Evolutionary conservation across 1,140 invertebrate genomes (phyloP).

Genomic region (Achatina immaculata): DNA sequence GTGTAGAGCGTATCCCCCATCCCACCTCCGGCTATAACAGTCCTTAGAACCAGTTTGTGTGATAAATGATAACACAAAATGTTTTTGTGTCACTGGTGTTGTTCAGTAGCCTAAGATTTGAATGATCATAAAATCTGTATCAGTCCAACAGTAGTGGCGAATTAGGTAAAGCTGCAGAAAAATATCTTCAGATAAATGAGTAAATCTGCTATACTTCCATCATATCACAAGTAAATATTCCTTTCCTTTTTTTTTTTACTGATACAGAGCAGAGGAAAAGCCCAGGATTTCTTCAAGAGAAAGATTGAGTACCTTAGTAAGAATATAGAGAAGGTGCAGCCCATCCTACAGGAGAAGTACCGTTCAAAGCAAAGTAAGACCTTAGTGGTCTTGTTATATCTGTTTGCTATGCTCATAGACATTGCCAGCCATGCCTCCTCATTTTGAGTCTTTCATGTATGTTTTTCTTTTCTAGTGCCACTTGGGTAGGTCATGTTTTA

Average conservation of each 20-base stretch:
- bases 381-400: background rate
- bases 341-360: conserved; percentile 86
- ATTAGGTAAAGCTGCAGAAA: background rate
- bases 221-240: too few relatives aligned
- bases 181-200: background rate
- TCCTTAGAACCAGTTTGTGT: too few relatives aligned
- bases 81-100: too few relatives aligned
- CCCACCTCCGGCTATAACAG: too few relatives aligned
- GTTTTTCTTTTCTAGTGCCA: background rate
- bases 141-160: background rate
- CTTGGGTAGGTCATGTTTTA: background rate
- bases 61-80: too few relatives aligned
- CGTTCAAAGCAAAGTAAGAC: conserved; percentile 83
- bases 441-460: background rate
- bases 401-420: background rate
- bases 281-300: conserved; percentile 92
- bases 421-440: background rate
- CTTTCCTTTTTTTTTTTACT: too few relatives aligned
- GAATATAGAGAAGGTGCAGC: conserved; percentile 94
- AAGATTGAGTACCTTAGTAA: conserved; percentile 91
- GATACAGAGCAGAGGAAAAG: conserved; percentile 81
- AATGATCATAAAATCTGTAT: background rate
- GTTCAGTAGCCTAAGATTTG: too few relatives aligned
- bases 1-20: too few relatives aligned
- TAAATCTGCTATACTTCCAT: too few relatives aligned